Percentiles rank a stretch among this genome's conserved stretches.
phyloP scores from a whole-genome alignment of 2,797 vertebrate genomes.

The Danio choprae region DNA sequence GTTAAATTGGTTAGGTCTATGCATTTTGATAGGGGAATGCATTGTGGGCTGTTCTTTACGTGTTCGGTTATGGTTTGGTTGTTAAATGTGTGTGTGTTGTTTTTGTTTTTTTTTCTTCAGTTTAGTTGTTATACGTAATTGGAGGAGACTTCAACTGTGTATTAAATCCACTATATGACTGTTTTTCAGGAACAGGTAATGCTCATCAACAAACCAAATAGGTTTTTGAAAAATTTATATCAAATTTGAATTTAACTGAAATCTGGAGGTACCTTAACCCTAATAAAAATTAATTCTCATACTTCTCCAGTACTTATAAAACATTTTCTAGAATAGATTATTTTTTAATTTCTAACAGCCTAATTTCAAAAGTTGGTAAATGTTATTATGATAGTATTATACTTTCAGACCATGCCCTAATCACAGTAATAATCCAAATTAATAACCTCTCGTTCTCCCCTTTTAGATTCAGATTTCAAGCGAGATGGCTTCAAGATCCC shows the following conservation, averaged over 20 bases:
- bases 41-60: no score
- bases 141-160: no score
- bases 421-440: neutral
- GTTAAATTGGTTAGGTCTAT: no score
- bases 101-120: no score
- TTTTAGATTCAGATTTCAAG: neutral
- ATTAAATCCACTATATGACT: neutral
- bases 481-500: neutral
- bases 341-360: neutral
- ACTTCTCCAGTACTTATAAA: neutral
- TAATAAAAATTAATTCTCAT: neutral
- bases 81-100: no score
- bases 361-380: neutral
- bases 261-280: neutral
- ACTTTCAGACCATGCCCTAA: neutral
- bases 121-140: no score
- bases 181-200: neutral
- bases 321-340: neutral
- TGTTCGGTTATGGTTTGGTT: no score
- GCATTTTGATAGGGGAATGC: no score
- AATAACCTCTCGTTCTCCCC: neutral
- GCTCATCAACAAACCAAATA: constrained; percentile 12
- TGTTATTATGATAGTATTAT: neutral
- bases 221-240: no score
- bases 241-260: neutral